Percentiles rank a stretch among this genome's conserved stretches.
Evolutionary conservation across 2,797 vertebrate species (phyloP).

Genomic region (Onychomys torridus): DNA sequence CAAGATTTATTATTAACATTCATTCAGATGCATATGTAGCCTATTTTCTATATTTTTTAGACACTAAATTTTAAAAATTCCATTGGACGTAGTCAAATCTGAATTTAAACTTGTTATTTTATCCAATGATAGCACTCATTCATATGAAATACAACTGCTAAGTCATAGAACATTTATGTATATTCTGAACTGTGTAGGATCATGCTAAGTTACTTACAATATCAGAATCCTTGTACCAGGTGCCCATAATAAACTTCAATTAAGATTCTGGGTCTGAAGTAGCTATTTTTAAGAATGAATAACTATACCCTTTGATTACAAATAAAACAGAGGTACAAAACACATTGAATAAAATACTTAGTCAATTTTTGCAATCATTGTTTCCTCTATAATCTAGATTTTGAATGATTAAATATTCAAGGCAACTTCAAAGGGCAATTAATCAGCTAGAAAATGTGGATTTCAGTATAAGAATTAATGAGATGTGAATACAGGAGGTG

Average conservation of each 20-base stretch:
- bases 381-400: slow-evolving; percentile 22
- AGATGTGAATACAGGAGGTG: not conserved
- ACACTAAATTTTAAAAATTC: slow-evolving; percentile 8
- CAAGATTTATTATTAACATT: not conserved
- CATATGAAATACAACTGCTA: not conserved
- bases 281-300: not conserved
- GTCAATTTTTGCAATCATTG: not conserved
- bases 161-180: slow-evolving; percentile 6
- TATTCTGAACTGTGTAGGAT: not conserved
- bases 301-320: not conserved
- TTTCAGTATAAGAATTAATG: not conserved
- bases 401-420: slow-evolving; percentile 12
- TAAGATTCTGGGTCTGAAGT: not conserved
- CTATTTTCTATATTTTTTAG: not conserved
- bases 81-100: not conserved
- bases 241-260: not conserved
- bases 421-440: not conserved
- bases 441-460: not conserved
- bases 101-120: slow-evolving; percentile 15
- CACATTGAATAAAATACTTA: not conserved
- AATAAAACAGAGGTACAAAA: not conserved
- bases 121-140: not conserved
- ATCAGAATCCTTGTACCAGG: not conserved
- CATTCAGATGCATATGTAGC: not conserved
- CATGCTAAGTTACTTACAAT: not conserved